Conservation (phyloP, 2,888 invertebrate species). For the Cartodere bifasciata region DNA sequence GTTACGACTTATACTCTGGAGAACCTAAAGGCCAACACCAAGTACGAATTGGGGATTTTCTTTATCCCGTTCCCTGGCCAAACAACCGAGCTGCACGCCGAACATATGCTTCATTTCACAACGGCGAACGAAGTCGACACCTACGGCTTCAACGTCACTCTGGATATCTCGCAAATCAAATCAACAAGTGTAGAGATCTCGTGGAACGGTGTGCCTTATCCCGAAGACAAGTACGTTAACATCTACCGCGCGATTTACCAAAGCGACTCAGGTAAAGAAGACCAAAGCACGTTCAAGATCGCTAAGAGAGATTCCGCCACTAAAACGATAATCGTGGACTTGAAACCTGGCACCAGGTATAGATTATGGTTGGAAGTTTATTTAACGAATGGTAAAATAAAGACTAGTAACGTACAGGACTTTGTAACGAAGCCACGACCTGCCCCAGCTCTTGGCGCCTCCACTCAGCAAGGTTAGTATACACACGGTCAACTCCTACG, state of each 20-base stretch:
- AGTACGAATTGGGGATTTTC: conserved; percentile 72
- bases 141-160: conserved; percentile 68
- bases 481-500: too few relatives aligned
- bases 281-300: conserved; percentile 59
- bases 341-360: conserved; percentile 72
- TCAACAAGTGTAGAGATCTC: conserved; percentile 63
- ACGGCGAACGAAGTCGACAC: conserved; percentile 63
- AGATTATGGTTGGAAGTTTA: conserved; percentile 83
- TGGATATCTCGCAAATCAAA: conserved; percentile 65
- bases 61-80: conserved; percentile 75
- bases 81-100: conserved; percentile 63
- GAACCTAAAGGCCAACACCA: conserved; percentile 62
- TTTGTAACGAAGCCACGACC: conserved; percentile 70
- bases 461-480: conserved; percentile 41
- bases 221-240: conserved; percentile 80
- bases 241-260: conserved; percentile 78
- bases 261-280: conserved; percentile 60
- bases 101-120: conserved; percentile 53
- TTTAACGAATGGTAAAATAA: conserved; percentile 78
- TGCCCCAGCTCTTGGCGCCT: conserved; percentile 36
- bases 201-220: conserved; percentile 78
- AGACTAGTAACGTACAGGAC: conserved; percentile 80
- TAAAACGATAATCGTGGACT: conserved; percentile 50
- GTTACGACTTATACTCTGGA: conserved; percentile 66
- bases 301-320: conserved; percentile 60